phyloP scores from a whole-genome alignment of 2,888 invertebrate genomes.

The Emmelina monodactyla region DNA sequence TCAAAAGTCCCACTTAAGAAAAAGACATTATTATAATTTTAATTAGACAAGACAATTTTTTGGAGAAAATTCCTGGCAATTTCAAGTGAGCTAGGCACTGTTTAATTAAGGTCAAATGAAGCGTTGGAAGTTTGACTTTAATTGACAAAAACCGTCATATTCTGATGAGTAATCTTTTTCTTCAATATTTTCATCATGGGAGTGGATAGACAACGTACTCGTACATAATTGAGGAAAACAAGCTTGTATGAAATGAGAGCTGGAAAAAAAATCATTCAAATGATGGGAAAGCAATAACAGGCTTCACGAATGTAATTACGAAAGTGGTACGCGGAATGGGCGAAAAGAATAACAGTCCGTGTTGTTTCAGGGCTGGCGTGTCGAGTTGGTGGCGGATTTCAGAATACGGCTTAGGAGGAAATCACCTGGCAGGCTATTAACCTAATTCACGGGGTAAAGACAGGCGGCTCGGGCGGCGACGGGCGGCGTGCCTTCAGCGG shows the following conservation, averaged over 20 bases:
- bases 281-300: slow-evolving; percentile 1
- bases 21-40: not conserved
- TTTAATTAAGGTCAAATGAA: no score
- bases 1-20: no score
- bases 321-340: not conserved
- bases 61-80: no score
- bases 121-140: no score
- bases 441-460: slow-evolving; percentile 65
- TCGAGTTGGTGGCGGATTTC: slow-evolving; percentile 44
- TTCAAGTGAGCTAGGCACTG: no score
- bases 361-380: slow-evolving; percentile 49
- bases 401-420: slow-evolving; percentile 59
- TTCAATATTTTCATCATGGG: no score
- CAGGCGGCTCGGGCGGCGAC: no score
- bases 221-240: no score
- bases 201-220: no score
- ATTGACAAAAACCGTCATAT: no score
- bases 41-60: not conserved
- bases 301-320: not conserved
- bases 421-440: slow-evolving; percentile 66
- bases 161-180: no score
- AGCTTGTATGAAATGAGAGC: no score
- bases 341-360: slow-evolving; percentile 30
- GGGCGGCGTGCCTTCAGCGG: slow-evolving; percentile 48
- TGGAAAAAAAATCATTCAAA: slow-evolving; percentile 2